Conservation (phyloP, 2,113 vertebrate species). For the Colinus virginianus region DNA sequence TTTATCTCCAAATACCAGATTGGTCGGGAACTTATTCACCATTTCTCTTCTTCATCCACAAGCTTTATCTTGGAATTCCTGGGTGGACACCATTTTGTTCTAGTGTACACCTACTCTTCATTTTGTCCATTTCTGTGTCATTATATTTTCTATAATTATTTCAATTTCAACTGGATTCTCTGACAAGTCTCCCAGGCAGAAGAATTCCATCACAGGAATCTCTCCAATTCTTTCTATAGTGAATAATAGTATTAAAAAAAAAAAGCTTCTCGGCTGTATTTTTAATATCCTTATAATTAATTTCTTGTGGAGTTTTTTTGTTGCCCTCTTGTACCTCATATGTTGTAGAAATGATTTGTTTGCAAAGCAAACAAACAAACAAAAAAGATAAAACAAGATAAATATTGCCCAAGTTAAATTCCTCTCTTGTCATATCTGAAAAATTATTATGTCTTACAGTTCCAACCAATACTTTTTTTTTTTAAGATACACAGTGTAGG, state of each 20-base stretch:
- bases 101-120: not conserved
- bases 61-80: not conserved
- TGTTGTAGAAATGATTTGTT: not conserved
- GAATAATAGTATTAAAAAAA: not conserved
- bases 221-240: not conserved
- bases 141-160: not conserved
- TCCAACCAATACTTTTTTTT: not conserved
- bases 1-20: not conserved
- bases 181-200: not conserved
- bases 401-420: not conserved
- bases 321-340: not conserved
- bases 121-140: not conserved
- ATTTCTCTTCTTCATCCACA: not conserved
- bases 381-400: not conserved
- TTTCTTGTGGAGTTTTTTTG: not conserved
- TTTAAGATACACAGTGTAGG: not conserved
- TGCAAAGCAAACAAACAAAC: too few species aligned
- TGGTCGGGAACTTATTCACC: not conserved
- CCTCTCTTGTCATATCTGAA: not conserved
- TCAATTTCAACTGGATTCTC: not conserved
- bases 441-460: not conserved
- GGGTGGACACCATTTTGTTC: conserved; percentile 20
- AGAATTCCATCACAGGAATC: not conserved
- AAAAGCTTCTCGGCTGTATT: not conserved
- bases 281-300: not conserved